Conservation (phyloP, 92 coral and sea anemone species). For the Metridium senile region DNA sequence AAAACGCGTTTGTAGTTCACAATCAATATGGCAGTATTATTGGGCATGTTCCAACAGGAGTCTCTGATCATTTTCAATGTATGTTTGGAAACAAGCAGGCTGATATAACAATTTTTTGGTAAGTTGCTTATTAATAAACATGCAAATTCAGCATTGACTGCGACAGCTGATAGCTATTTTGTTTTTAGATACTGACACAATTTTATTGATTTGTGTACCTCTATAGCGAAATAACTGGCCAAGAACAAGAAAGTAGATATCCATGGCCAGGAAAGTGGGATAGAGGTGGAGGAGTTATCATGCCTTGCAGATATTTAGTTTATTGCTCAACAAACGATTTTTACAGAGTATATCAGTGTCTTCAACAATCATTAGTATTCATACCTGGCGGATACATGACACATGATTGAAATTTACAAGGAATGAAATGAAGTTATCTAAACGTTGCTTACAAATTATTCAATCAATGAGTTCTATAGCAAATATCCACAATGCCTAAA, state of each 20-base stretch:
- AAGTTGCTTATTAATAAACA: too few species aligned
- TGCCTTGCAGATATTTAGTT: slow-evolving; percentile 45
- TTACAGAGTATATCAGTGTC: slow-evolving; percentile 13
- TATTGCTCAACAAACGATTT: too few species aligned
- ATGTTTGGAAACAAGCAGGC: slow-evolving; percentile 13
- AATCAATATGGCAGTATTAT: not conserved
- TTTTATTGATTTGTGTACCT: too few species aligned
- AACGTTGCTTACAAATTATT: too few species aligned
- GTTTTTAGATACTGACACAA: too few species aligned
- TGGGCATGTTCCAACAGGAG: slow-evolving; percentile 11
- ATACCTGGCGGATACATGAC: slow-evolving; percentile 30
- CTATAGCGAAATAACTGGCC: too few species aligned
- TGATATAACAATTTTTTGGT: slow-evolving; percentile 13
- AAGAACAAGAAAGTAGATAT: slow-evolving; percentile 32
- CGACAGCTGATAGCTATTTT: too few species aligned
- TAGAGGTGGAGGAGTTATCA: slow-evolving; percentile 44
- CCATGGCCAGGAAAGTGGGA: slow-evolving; percentile 52
- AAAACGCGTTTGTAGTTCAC: slow-evolving; percentile 14
- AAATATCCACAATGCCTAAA: slow-evolving; percentile 39
- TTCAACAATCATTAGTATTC: slow-evolving; percentile 22
- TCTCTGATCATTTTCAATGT: slow-evolving; percentile 10
- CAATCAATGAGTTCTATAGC: slow-evolving; percentile 3
- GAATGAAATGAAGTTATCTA: not conserved
- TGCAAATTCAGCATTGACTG: too few species aligned
- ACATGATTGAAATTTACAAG: not conserved